Conservation (phyloP, 1,140 invertebrate genomes). For the Euura saliciscinereae region DNA sequence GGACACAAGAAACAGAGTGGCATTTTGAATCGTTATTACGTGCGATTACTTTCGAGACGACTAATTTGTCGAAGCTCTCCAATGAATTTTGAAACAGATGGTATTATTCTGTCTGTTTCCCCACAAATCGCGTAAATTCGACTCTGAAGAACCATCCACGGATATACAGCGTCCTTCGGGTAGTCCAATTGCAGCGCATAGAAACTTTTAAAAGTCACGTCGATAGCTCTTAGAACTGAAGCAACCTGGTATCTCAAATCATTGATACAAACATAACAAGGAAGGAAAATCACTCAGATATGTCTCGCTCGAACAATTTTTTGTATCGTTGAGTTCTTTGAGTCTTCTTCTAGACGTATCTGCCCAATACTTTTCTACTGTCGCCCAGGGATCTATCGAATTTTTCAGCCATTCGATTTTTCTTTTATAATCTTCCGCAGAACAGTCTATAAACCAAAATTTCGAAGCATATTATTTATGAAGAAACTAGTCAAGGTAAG, state of each 20-base stretch:
- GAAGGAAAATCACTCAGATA: slow-evolving; percentile 15
- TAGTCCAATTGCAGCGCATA: slow-evolving; percentile 25
- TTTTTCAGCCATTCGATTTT: slow-evolving; percentile 23
- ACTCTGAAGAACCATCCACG: slow-evolving; percentile 26
- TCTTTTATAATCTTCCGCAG: slow-evolving; percentile 14
- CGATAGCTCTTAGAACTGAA: slow-evolving; percentile 19
- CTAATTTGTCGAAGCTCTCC: slow-evolving; percentile 13
- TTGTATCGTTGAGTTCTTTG: slow-evolving; percentile 12
- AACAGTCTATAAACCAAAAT: slow-evolving; percentile 13
- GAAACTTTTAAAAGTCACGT: slow-evolving; percentile 30
- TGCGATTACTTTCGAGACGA: not conserved
- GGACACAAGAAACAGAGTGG: slow-evolving; percentile 13
- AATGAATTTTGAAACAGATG: slow-evolving; percentile 7
- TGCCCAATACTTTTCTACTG: slow-evolving; percentile 24
- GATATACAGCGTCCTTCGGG: slow-evolving; percentile 20
- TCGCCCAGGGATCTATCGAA: slow-evolving; percentile 24
- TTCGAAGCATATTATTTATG: slow-evolving; percentile 2
- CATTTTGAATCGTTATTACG: slow-evolving; percentile 12
- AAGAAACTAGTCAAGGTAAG: not conserved
- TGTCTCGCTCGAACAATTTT: slow-evolving; percentile 18
- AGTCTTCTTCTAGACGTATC: slow-evolving; percentile 22
- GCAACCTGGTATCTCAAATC: slow-evolving; percentile 20
- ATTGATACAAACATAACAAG: slow-evolving; percentile 27
- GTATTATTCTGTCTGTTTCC: slow-evolving; percentile 25
- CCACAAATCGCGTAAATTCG: slow-evolving; percentile 25